Evolutionary conservation across 2,113 vertebrate genomes (phyloP).

Genomic region (Equus quagga): DNA sequence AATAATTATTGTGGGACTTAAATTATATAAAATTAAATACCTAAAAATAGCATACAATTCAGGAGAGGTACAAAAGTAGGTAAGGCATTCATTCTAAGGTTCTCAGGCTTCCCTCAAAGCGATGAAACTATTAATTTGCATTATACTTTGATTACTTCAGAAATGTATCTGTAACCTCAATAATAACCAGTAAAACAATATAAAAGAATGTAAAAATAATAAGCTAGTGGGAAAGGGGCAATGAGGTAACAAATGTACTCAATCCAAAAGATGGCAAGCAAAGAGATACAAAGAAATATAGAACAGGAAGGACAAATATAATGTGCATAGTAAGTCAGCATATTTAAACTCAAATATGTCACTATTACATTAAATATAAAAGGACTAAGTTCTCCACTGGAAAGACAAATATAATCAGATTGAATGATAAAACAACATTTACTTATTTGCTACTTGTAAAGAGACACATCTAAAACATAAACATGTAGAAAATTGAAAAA

Average conservation of each 20-base stretch:
- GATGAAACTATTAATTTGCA: background rate
- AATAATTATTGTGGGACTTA: background rate
- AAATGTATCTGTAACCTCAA: background rate
- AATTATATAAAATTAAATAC: constrained; percentile 30
- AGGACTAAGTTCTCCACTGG: background rate
- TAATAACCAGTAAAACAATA: background rate
- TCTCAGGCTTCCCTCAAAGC: background rate
- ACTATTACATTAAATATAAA: background rate
- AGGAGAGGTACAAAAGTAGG: background rate
- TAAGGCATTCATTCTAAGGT: background rate
- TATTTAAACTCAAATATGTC: background rate
- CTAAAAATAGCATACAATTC: background rate
- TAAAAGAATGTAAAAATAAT: background rate
- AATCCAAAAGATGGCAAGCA: background rate
- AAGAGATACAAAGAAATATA: background rate
- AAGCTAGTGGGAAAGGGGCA: background rate
- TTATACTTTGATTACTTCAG: background rate
- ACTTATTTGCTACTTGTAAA: background rate
- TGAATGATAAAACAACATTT: background rate
- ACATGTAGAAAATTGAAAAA: background rate
- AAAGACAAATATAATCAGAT: background rate
- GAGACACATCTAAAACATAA: background rate
- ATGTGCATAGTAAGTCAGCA: background rate
- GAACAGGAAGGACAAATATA: background rate
- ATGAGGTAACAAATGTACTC: background rate